These are phyloP conservation scores for Dione vanillae DNA, from an alignment of 2,888 invertebrate species.

Conservation along the genomic window DNA sequence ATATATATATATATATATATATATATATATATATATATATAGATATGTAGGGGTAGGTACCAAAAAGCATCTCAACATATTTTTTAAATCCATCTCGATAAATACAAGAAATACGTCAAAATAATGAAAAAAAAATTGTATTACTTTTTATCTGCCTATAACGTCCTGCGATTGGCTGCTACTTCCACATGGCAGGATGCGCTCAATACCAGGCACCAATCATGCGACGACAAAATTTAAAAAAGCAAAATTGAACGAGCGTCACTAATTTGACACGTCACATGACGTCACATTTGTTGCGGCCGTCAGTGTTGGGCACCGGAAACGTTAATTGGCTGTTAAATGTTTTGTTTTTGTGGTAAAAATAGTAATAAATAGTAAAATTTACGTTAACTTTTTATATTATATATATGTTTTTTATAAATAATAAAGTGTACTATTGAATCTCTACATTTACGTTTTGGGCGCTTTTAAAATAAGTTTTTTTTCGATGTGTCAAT, in stretches of 20 bases:
- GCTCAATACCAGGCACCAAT: constrained; percentile 76
- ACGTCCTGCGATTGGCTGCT: constrained; percentile 56
- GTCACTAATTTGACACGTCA: constrained; percentile 80
- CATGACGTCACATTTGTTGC: constrained; percentile 75
- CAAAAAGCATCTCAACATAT: too few relatives aligned
- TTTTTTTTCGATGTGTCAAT: too few relatives aligned
- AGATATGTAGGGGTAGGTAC: too few relatives aligned
- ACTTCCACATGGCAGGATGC: constrained; percentile 61
- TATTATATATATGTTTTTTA: too few relatives aligned
- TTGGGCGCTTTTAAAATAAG: too few relatives aligned
- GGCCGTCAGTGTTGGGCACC: constrained; percentile 58
- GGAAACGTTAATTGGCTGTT: constrained; percentile 61
- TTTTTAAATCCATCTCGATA: too few relatives aligned
- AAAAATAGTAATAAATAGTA: too few relatives aligned
- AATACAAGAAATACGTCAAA: neutral
- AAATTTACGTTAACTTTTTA: too few relatives aligned
- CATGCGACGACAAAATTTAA: constrained; percentile 75
- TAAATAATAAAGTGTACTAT: too few relatives aligned
- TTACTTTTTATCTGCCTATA: neutral
- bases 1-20: too few relatives aligned
- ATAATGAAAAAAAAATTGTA: neutral
- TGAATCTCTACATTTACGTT: too few relatives aligned
- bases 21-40: too few relatives aligned
- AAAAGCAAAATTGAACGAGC: constrained; percentile 76
- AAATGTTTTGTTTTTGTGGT: constrained; percentile 26